A percentile compares a stretch with the other conserved stretches of the same genome.
phyloP scores from a whole-genome alignment of 2,113 vertebrate species.

The Ophiodon elongatus region DNA sequence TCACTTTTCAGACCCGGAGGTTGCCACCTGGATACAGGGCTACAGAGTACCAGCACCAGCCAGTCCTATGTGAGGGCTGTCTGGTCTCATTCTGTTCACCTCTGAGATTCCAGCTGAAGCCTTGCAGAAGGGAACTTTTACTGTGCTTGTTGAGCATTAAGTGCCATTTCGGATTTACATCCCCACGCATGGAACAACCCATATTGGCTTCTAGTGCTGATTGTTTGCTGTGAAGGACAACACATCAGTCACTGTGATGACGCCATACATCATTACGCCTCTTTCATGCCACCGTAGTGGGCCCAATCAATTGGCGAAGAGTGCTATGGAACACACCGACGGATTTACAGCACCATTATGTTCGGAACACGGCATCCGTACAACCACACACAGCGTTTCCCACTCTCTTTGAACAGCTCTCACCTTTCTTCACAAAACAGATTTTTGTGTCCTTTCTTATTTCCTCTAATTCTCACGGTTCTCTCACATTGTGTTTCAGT shows the following conservation, averaged over 20 bases:
- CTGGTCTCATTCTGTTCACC: background rate
- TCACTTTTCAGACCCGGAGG: background rate
- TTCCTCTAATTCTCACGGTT: slow-evolving; percentile 5
- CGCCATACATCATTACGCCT: slow-evolving; percentile 46
- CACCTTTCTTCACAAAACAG: background rate
- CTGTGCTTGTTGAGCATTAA: slow-evolving; percentile 33
- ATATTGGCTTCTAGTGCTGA: slow-evolving; percentile 22
- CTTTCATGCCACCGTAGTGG: slow-evolving; percentile 3
- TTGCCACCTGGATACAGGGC: background rate
- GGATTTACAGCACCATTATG: slow-evolving; percentile 57
- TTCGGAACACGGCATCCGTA: slow-evolving; percentile 33
- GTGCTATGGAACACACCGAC: background rate
- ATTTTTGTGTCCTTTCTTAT: background rate
- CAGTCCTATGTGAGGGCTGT: background rate
- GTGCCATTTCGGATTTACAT: slow-evolving; percentile 51
- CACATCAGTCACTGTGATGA: slow-evolving; percentile 48
- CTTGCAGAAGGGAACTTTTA: slow-evolving; percentile 14
- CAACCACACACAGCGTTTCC: background rate
- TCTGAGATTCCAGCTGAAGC: background rate
- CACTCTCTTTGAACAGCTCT: slow-evolving; percentile 2
- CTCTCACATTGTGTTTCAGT: background rate
- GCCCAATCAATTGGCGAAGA: slow-evolving; percentile 39
- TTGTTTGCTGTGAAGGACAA: slow-evolving; percentile 46
- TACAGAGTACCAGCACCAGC: background rate
- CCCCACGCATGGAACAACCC: background rate